Evolutionary conservation across 2,113 vertebrate genomes (phyloP).

Genomic region (Notechis scutatus): DNA sequence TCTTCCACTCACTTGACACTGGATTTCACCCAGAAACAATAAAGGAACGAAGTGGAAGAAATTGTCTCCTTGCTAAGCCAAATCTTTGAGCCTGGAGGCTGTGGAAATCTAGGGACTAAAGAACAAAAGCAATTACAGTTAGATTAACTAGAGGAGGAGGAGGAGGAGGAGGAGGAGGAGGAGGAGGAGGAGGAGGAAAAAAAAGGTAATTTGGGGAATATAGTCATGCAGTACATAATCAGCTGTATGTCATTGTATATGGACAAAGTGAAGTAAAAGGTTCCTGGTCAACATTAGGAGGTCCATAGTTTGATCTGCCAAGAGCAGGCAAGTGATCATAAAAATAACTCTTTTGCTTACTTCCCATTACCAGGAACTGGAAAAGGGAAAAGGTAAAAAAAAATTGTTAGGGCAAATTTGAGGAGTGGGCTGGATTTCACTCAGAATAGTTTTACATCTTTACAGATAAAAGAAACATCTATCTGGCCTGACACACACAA

Average conservation of each 20-base stretch:
- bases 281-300: background rate
- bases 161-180: background rate
- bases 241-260: background rate
- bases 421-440: background rate
- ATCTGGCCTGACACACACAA: background rate
- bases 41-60: background rate
- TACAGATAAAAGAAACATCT: background rate
- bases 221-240: background rate
- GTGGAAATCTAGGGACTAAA: background rate
- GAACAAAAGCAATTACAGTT: background rate
- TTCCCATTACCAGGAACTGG: background rate
- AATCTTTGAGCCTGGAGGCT: background rate
- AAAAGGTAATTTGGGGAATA: background rate
- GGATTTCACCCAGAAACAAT: background rate
- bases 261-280: background rate
- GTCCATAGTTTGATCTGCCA: background rate
- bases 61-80: background rate
- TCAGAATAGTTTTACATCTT: background rate
- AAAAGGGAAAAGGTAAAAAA: background rate
- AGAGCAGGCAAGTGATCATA: background rate
- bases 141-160: background rate
- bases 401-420: background rate
- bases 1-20: background rate
- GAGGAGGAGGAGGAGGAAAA: background rate
- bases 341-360: background rate